These are phyloP conservation scores for Pissodes strobi DNA, from an alignment of 1,140 invertebrate genomes.

Conservation along the genomic window DNA sequence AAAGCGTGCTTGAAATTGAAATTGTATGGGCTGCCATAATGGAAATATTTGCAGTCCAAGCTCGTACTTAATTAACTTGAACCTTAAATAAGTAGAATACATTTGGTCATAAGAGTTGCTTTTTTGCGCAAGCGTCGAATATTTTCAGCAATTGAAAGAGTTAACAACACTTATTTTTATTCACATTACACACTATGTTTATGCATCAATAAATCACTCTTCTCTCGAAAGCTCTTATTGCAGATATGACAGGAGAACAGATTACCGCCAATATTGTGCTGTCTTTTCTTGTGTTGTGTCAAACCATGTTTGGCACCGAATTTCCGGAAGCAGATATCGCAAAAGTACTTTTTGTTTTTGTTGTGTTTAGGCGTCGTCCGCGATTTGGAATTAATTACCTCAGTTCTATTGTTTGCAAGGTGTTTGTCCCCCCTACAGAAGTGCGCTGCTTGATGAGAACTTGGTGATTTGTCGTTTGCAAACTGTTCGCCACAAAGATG, in stretches of 20 bases:
- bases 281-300: slow-evolving; percentile 74
- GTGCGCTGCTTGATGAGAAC: no score
- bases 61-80: no score
- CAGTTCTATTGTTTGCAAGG: no score
- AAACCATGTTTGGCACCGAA: slow-evolving; percentile 83
- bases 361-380: slow-evolving; percentile 55
- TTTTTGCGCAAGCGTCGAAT: no score
- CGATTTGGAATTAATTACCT: no score
- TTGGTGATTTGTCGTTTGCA: slow-evolving; percentile 45
- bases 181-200: slow-evolving; percentile 24
- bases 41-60: no score
- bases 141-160: no score
- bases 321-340: slow-evolving; percentile 80
- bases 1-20: no score
- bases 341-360: slow-evolving; percentile 75
- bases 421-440: slow-evolving; percentile 45
- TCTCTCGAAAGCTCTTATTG: slow-evolving; percentile 86
- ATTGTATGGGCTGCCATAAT: no score
- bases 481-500: slow-evolving; percentile 72
- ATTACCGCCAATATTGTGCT: slow-evolving; percentile 78
- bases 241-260: slow-evolving; percentile 83
- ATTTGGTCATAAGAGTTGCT: no score
- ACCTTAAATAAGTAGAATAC: no score
- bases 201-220: slow-evolving; percentile 79
- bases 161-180: no score